These are phyloP conservation scores for Gephyroberyx darwinii DNA, from an alignment of 2,797 vertebrate genomes.

Conservation along the genomic window DNA sequence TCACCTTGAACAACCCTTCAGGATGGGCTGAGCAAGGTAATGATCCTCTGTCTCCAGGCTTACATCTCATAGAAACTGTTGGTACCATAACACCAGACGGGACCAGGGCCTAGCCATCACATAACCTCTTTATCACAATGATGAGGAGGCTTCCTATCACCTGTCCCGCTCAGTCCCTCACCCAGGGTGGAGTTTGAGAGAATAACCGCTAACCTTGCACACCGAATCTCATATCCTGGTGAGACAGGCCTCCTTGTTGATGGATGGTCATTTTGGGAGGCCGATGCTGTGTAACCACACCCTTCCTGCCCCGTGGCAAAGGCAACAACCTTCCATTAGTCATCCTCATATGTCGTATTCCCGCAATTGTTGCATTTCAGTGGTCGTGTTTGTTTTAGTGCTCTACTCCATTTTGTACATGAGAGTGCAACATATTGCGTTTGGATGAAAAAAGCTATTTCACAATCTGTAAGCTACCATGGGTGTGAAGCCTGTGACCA, in stretches of 20 bases:
- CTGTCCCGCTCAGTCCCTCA: slow-evolving; percentile 64
- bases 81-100: slow-evolving; percentile 30
- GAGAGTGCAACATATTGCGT: not conserved
- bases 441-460: not conserved
- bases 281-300: not conserved
- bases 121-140: slow-evolving; percentile 72
- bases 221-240: slow-evolving; percentile 2
- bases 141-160: slow-evolving; percentile 56
- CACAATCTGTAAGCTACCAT: not conserved
- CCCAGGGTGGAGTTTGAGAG: slow-evolving; percentile 69
- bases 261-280: not conserved
- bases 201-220: slow-evolving; percentile 41
- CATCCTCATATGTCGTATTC: not conserved
- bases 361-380: not conserved
- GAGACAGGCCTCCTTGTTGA: not conserved
- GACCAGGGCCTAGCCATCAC: slow-evolving; percentile 58
- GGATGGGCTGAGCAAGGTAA: slow-evolving; percentile 39
- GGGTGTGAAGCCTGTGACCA: not conserved
- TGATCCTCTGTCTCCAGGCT: slow-evolving; percentile 30
- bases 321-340: not conserved
- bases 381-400: not conserved
- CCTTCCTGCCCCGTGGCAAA: not conserved
- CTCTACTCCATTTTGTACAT: not conserved
- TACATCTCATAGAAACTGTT: slow-evolving; percentile 27
- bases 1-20: slow-evolving; percentile 40